phyloP scores from a whole-genome alignment of 2,113 vertebrate genomes.

The Lampris megalopsis region DNA sequence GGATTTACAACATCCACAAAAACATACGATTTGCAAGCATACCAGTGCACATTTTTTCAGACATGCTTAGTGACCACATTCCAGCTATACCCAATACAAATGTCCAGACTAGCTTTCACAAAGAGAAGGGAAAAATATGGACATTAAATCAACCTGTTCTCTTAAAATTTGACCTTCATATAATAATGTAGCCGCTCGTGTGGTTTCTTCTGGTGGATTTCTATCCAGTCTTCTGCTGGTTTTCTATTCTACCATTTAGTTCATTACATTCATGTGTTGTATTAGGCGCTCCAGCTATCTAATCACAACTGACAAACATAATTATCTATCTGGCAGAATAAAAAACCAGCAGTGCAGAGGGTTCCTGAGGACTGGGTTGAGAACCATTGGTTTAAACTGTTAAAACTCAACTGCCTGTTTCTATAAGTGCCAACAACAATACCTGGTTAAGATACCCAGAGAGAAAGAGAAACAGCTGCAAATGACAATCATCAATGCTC shows the following conservation, averaged over 20 bases:
- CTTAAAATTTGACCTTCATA: conserved; percentile 56
- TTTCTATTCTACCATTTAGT: too few species aligned
- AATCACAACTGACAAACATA: too few species aligned
- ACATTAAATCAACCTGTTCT: conserved; percentile 70
- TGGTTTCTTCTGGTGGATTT: background rate
- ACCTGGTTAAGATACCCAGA: conserved; percentile 70
- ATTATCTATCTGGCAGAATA: too few species aligned
- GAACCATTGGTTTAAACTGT: conserved; percentile 26
- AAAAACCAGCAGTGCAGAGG: too few species aligned
- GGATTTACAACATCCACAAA: conserved; percentile 85
- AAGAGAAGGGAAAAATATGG: conserved; percentile 78
- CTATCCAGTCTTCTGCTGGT: too few species aligned
- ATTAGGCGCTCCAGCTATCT: too few species aligned
- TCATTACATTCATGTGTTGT: too few species aligned
- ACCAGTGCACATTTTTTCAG: conserved; percentile 91
- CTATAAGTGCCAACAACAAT: conserved; percentile 52
- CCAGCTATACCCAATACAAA: conserved; percentile 87
- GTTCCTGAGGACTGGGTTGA: too few species aligned
- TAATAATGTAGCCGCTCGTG: conserved; percentile 55
- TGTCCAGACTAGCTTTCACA: conserved; percentile 86
- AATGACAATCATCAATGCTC: conserved; percentile 90
- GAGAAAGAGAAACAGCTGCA: conserved; percentile 83
- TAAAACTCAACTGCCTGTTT: conserved; percentile 57
- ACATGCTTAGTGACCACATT: conserved; percentile 95
- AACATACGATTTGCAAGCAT: conserved; percentile 89